Base-by-base conservation (phyloP, 2,797 vertebrate species). In the Sebastes cheni region DNA sequence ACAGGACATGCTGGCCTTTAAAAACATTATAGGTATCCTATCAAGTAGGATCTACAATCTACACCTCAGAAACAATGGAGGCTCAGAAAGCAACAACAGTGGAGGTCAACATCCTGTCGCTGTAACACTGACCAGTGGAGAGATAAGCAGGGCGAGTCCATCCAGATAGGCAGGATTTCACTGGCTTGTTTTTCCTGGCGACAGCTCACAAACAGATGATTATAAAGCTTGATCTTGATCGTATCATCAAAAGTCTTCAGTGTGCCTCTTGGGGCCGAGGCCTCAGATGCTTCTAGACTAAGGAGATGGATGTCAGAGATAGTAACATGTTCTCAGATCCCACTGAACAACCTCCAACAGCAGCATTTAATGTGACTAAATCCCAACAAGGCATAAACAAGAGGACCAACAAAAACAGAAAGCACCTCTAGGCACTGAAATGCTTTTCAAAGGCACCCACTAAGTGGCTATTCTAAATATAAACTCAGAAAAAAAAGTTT, bases 101-200 rank as follows among this genome's bases (percentile, higher is more conserved):
- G 25, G 20, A 72, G 6, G 72, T 78, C 65, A 25, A 50, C 46
- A 75, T 59, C 55, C 52, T 67, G 27, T 59, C 50, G 27, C 20
- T 62, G 23, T 10, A 52, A 55, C 22, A 50, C 8, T 20, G 20
- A 54, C n/a, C 27, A 18, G 4, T 46, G 39, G 39, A 61, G n/a
- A 56, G 79, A 84, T 73, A 62, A 61, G 22, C 32, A n/a, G 64
- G 39, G 52, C 14, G 18, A 20, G 29, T 20, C 52, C 50, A 11
- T 36, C 8, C 23, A 46, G 34, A 59, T 25, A 14, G 20, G 52
- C 39, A 13, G 9, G 16, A 52, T 54, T 73, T 77, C 16, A 76
- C n/a, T 16, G 18, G n/a, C 36, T 79, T 85, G 71, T 84, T 89
- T 73, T 84, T 73, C 42, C 27, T 72, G 79, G 73, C 64, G 34